phyloP scores from a whole-genome alignment of 1,140 invertebrate species.

The Drosophila sechellia region DNA sequence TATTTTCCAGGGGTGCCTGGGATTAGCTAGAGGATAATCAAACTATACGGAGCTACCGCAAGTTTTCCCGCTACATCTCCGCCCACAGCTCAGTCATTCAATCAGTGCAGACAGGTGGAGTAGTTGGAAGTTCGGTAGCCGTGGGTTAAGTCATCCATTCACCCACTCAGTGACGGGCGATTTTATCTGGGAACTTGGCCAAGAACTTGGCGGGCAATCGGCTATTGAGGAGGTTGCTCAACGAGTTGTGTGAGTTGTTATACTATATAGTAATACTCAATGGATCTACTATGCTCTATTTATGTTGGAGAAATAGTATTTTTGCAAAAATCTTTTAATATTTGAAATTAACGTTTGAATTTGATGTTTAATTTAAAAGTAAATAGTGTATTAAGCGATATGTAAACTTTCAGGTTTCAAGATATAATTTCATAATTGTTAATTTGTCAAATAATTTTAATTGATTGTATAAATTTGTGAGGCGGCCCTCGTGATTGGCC shows the following conservation, averaged over 20 bases:
- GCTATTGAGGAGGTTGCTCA: conserved; percentile 21
- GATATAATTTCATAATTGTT: too few relatives aligned
- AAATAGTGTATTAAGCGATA: too few relatives aligned
- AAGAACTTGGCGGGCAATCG: conserved; percentile 42
- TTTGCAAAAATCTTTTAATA: too few relatives aligned
- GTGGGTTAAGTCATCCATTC: conserved; percentile 49
- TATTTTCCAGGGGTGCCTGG: conserved; percentile 15
- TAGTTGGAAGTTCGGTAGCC: conserved; percentile 13
- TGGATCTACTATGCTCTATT: too few relatives aligned
- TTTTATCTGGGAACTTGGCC: conserved; percentile 59
- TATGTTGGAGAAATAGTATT: too few relatives aligned
- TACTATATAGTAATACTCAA: too few relatives aligned
- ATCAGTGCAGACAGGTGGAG: conserved; percentile 64
- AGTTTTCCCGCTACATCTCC: conserved; percentile 9
- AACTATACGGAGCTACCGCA: conserved; percentile 46
- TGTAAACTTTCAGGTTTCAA: too few relatives aligned
- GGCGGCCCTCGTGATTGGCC: conserved; percentile 16
- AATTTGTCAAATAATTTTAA: too few relatives aligned
- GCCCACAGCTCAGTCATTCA: conserved; percentile 49
- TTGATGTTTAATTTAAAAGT: too few relatives aligned
- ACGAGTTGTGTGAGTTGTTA: neutral
- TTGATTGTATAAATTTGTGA: too few relatives aligned
- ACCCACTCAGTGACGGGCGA: conserved; percentile 65
- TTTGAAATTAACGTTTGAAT: too few relatives aligned
- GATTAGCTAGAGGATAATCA: conserved; percentile 71